A percentile compares a stretch with the other conserved stretches of the same genome.
Evolutionary conservation across 2,888 invertebrate species (phyloP).

Genomic region (Acrobasis repandana): DNA sequence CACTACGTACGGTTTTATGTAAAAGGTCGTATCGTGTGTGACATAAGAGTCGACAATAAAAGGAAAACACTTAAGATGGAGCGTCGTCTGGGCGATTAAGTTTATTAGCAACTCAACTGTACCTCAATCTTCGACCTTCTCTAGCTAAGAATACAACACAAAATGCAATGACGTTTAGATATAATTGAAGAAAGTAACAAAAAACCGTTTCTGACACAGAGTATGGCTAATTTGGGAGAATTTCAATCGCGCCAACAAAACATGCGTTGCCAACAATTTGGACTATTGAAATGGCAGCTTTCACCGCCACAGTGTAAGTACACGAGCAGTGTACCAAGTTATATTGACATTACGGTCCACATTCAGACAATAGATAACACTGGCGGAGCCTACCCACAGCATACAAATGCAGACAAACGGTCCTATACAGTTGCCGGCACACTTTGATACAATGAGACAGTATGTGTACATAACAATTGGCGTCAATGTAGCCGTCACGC

Average conservation of each 20-base stretch:
- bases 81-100: slow-evolving; percentile 18
- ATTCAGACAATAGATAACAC: slow-evolving; percentile 69
- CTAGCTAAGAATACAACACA: not conserved
- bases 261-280: slow-evolving; percentile 7
- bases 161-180: not conserved
- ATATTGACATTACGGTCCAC: slow-evolving; percentile 55
- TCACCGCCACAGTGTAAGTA: slow-evolving; percentile 14
- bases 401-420: slow-evolving; percentile 65
- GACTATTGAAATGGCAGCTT: slow-evolving; percentile 15
- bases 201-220: slow-evolving; percentile 12
- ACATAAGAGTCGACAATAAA: slow-evolving; percentile 15
- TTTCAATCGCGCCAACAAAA: slow-evolving; percentile 10
- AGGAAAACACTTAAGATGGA: slow-evolving; percentile 21
- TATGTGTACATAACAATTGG: slow-evolving; percentile 30
- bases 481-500: slow-evolving; percentile 30
- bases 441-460: slow-evolving; percentile 50
- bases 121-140: slow-evolving; percentile 1
- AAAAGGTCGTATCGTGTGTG: slow-evolving; percentile 3
- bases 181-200: slow-evolving; percentile 20
- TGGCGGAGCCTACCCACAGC: slow-evolving; percentile 43
- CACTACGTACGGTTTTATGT: not conserved
- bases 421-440: slow-evolving; percentile 49
- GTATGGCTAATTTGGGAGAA: slow-evolving; percentile 16
- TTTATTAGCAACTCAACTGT: slow-evolving; percentile 9
- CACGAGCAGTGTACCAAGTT: slow-evolving; percentile 16